These are phyloP conservation scores for Lagorchestes hirsutus DNA, from an alignment of 2,797 vertebrate genomes.

Conservation along the genomic window DNA sequence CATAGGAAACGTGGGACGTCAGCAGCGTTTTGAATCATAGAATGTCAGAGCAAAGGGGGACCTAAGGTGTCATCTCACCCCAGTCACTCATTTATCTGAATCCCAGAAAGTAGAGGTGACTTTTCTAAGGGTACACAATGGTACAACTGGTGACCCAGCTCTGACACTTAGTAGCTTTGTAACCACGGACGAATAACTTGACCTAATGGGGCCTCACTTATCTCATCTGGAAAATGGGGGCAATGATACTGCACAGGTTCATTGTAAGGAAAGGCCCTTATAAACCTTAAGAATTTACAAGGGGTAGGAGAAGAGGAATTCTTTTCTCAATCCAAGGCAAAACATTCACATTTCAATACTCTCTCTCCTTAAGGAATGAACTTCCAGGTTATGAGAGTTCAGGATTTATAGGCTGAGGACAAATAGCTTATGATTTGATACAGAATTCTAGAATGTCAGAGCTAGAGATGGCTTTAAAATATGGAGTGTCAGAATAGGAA, in stretches of 20 bases:
- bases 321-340: not conserved
- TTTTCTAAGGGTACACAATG: not conserved
- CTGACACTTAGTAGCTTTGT: not conserved
- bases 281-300: not conserved
- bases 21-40: not conserved
- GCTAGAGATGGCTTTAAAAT: not conserved
- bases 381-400: not conserved
- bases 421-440: not conserved
- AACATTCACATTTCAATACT: not conserved
- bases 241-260: not conserved
- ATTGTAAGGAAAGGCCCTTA: not conserved
- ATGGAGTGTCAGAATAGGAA: not conserved
- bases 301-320: not conserved
- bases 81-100: not conserved
- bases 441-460: not conserved
- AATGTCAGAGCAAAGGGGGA: not conserved
- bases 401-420: not conserved
- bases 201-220: not conserved
- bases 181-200: not conserved
- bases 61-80: not conserved
- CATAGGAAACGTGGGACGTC: not conserved
- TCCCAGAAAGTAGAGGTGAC: not conserved
- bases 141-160: not conserved
- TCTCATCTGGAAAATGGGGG: not conserved
- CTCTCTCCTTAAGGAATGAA: not conserved